phyloP scores from a whole-genome alignment of 2,797 vertebrate genomes.

The Myripristis jacobus region DNA sequence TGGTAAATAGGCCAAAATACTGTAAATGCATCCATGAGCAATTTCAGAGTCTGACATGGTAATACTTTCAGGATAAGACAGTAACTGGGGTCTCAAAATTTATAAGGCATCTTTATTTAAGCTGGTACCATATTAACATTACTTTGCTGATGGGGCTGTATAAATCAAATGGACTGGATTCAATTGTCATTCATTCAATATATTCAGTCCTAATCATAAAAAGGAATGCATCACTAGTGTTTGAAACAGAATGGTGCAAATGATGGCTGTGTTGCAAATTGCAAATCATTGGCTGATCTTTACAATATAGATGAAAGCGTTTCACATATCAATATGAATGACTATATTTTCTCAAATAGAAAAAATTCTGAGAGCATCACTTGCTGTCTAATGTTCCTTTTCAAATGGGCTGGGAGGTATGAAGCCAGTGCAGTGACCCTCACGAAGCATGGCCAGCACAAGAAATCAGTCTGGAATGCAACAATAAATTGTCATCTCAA shows the following conservation, averaged over 20 bases:
- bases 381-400: conserved; percentile 23
- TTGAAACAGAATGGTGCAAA: conserved; percentile 30
- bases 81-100: not conserved
- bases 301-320: conserved; percentile 31
- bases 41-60: no score
- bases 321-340: conserved; percentile 29
- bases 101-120: conserved; percentile 76
- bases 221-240: conserved; percentile 3
- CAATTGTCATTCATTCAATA: conserved; percentile 48
- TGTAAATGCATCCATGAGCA: not conserved
- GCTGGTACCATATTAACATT: conserved; percentile 61
- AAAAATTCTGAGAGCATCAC: conserved; percentile 24
- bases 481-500: conserved; percentile 35
- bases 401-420: conserved; percentile 19
- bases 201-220: conserved; percentile 25
- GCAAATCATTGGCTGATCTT: conserved; percentile 38
- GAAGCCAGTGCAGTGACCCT: conserved; percentile 32
- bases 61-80: no score
- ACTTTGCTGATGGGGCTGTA: conserved; percentile 49
- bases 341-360: conserved; percentile 14
- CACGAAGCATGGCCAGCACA: conserved; percentile 8
- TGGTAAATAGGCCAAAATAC: no score
- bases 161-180: conserved; percentile 54
- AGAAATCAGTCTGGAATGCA: conserved; percentile 36
- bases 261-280: conserved; percentile 49